Base-by-base conservation (phyloP, 2,113 vertebrate genomes). In the Tachysurus vachellii region DNA sequence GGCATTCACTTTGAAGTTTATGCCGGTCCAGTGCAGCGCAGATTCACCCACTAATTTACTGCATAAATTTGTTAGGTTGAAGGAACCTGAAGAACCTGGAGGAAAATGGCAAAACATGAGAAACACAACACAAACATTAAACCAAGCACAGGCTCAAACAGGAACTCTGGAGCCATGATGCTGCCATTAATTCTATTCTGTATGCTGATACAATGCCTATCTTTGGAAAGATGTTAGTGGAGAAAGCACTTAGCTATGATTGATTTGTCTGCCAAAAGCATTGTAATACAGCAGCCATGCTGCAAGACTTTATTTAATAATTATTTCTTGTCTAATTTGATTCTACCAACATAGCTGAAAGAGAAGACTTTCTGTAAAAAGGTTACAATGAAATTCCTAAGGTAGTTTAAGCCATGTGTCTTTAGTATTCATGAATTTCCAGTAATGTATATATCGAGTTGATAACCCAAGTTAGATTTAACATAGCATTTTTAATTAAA, bases 231-330 rank as follows among this genome's bases (percentile, higher is more conserved):
- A 56, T 79, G 31, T 19, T 13, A 23, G 56, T 59, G 28, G 28
- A 57, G 28, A 80, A 80, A 80, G 53, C 77, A 80, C 54, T 80
- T 80, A 80, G 26, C 53, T 10, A 80, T 57, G 77, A 80, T 36
- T 80, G 53, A 80, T 80, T 80, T 80, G 4, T 80, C 53, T 80
- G 53, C n/a, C 53, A 79, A 56, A 28, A 56, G 53, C 53, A 56
- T 28, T 79, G 14, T 50, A 76, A 76, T 23, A 79, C 75, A 54
- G n/a, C 75, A 79, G 75, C 50, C 75, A 54, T 79, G 75, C 50
- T 54, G 75, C 16, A 53, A 47, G 71, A 75, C 71, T 75, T 75
- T 75, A 47, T 76, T 76, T 53, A 76, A 76, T 76, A 53, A 76
- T 76, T 76, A 79, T 80, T 80, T 9, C n/a, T 80, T 56, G 16